Evolutionary conservation across 2,888 invertebrate genomes (phyloP).

Genomic region (Caenorhabditis doughertyi): DNA sequence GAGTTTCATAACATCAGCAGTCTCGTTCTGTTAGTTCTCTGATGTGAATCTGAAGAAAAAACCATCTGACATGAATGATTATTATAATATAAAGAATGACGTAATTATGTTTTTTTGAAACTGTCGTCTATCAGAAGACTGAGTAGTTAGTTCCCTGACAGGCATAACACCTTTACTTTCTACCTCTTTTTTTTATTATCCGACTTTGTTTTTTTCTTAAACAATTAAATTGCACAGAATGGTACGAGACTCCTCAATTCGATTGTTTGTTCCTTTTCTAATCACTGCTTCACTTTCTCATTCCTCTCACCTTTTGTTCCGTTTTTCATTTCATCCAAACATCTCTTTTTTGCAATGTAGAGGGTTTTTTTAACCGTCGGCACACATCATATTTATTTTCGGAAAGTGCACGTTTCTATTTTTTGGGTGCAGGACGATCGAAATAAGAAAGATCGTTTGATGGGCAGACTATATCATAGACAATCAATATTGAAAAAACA

Average conservation of each 20-base stretch:
- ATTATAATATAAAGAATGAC: no score
- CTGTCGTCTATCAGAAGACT: no score
- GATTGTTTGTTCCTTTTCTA: slow-evolving; percentile 43
- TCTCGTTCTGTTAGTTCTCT: not conserved
- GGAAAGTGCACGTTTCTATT: slow-evolving; percentile 56
- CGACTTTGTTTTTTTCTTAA: no score
- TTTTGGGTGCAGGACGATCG: slow-evolving; percentile 39
- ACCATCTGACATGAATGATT: not conserved
- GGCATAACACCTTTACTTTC: no score
- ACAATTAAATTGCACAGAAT: slow-evolving; percentile 10
- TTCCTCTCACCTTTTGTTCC: slow-evolving; percentile 44
- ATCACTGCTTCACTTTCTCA: slow-evolving; percentile 8
- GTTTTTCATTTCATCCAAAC: slow-evolving; percentile 26
- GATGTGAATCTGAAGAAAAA: not conserved
- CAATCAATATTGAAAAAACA: not conserved
- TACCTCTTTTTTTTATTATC: no score
- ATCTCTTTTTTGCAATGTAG: slow-evolving; percentile 29
- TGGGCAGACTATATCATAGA: not conserved
- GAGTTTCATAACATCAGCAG: slow-evolving; percentile 17
- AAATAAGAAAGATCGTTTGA: not conserved
- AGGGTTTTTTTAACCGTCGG: slow-evolving; percentile 8
- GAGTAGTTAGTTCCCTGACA: no score
- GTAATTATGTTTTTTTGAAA: no score
- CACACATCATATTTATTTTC: slow-evolving; percentile 49
- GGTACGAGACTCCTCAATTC: slow-evolving; percentile 1